phyloP scores from a whole-genome alignment of 2,113 vertebrate genomes.

The Nothoprocta perdicaria region DNA sequence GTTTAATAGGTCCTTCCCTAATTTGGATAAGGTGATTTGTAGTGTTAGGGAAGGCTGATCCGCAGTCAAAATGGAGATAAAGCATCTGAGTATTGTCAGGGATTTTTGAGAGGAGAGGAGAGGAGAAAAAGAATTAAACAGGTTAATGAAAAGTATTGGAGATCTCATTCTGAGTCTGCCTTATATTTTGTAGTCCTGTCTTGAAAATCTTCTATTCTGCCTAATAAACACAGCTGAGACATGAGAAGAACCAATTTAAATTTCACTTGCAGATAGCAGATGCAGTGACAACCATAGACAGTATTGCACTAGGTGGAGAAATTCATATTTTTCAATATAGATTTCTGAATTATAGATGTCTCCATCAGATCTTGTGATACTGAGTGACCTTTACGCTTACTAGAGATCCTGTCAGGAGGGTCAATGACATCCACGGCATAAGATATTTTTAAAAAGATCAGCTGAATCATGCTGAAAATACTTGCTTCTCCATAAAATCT shows the following conservation, averaged over 20 bases:
- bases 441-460: no score
- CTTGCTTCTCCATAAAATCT: not conserved
- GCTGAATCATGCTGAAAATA: not conserved
- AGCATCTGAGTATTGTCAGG: not conserved
- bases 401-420: not conserved
- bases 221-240: not conserved
- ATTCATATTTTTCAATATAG: not conserved
- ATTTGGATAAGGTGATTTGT: not conserved
- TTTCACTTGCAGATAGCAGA: not conserved
- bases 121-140: not conserved
- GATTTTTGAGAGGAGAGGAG: not conserved
- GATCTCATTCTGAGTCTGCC: not conserved
- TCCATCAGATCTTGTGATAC: not conserved
- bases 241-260: no score
- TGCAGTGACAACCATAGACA: not conserved
- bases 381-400: not conserved
- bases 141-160: not conserved
- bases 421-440: not conserved
- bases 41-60: not conserved
- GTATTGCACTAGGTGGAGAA: not conserved
- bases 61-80: not conserved
- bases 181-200: not conserved
- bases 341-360: not conserved
- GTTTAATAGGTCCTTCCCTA: not conserved
- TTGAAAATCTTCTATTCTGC: not conserved